Evolutionary conservation across 1,140 invertebrate species (phyloP), one percentile per base, ranked within the genome.

Genomic region (Diplogasteroides magnus): DNA sequence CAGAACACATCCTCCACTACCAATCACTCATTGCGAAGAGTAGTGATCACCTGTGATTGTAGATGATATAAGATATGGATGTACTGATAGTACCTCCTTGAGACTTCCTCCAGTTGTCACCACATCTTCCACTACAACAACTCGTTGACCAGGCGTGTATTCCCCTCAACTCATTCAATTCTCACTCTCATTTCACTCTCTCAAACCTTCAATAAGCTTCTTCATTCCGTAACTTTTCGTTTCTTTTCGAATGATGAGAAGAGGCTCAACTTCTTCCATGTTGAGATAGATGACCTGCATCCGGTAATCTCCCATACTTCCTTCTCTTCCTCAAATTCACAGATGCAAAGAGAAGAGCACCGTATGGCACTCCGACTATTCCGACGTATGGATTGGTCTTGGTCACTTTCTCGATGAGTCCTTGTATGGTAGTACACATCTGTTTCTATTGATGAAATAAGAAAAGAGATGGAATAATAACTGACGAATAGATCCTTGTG

Each of bases 321-420:
- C 32, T 63, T 63, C 61, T 31, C 28, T 63, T 15, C 27, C 13
- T 61, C 25, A 2, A 31, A 61, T 85, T 79, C 26, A 81, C 77
- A 6, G 93, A 94, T 0, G 94, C 92, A 67, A 98, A 88, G 0
- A 95, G 94, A 25, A 99, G 83, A 13, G 94, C 96, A n/a, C 94
- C 96, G 77, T 97, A 98, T 0, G 96, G 94, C 0, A 98, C 94
- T 14, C 95, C 95, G 86, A 95, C 97, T 25, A 98, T 83, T 74
- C 90, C 87, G 76, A 90, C 87, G 62, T 67, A 77, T n/a, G n/a
- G n/a, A n/a, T n/a, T n/a, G n/a, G n/a, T n/a, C n/a, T n/a, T n/a
- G n/a, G n/a, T n/a, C n/a, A n/a, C n/a, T n/a, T n/a, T n/a, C n/a
- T n/a, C n/a, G n/a, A n/a, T n/a, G n/a, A n/a, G n/a, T n/a, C n/a